phyloP scores from a whole-genome alignment of 2,888 invertebrate genomes.

The Eretmocerus hayati region DNA sequence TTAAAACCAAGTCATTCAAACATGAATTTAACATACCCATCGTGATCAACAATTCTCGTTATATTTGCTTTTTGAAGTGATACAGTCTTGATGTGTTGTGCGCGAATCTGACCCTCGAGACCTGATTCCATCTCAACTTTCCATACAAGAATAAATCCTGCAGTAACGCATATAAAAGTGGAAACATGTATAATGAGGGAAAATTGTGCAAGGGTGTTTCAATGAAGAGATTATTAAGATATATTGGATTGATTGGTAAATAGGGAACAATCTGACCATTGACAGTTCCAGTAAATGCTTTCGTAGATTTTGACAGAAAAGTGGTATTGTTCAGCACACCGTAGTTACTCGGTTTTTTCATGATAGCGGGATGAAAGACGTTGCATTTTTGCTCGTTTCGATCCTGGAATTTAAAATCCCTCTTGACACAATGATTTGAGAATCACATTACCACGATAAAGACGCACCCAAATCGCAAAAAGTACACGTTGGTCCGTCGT shows the following conservation, averaged over 20 bases:
- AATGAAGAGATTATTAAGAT: neutral
- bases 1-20: neutral
- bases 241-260: neutral
- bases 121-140: neutral
- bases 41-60: conserved; percentile 26
- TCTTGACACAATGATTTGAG: no score
- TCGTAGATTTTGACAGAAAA: conserved; percentile 49
- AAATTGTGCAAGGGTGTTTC: neutral
- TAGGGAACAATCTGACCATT: no score
- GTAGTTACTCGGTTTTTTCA: conserved; percentile 19
- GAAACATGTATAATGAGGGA: no score
- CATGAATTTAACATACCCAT: conserved; percentile 31
- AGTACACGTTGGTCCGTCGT: conserved; percentile 42
- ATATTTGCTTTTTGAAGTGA: conserved; percentile 27
- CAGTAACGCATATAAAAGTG: no score
- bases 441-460: no score
- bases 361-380: neutral
- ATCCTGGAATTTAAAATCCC: no score
- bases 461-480: conserved; percentile 29
- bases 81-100: conserved; percentile 26
- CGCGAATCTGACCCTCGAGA: conserved; percentile 13
- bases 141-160: conserved; percentile 24
- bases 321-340: conserved; percentile 51
- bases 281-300: conserved; percentile 46
- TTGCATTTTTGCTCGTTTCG: conserved; percentile 3